These are phyloP conservation scores for Cyprinodon variegatus DNA, from an alignment of 2,113 vertebrate genomes.

Conservation along the genomic window DNA sequence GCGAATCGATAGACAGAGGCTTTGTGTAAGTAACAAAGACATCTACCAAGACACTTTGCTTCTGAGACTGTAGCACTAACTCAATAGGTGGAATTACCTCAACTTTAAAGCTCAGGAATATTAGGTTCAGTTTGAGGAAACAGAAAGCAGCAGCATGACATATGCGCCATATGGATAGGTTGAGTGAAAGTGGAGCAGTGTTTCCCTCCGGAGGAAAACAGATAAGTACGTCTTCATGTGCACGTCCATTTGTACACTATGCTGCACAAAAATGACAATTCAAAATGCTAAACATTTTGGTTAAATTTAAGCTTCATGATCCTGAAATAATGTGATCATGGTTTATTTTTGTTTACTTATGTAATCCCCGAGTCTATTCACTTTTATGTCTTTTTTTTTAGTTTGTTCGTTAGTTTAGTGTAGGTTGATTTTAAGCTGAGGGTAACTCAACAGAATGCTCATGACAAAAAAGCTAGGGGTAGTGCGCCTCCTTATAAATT, in stretches of 20 bases:
- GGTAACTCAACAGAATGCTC: neutral
- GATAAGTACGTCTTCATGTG: slow-evolving; percentile 46
- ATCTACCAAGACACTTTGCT: too few species aligned
- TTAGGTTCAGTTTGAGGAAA: slow-evolving; percentile 53
- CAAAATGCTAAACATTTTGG: neutral
- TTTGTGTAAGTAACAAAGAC: neutral
- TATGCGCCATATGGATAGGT: slow-evolving; percentile 64
- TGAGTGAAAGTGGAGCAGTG: slow-evolving; percentile 62
- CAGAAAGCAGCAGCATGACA: slow-evolving; percentile 45
- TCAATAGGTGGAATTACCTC: slow-evolving; percentile 2
- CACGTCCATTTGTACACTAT: slow-evolving; percentile 31
- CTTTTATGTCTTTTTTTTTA: neutral
- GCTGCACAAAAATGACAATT: slow-evolving; percentile 8
- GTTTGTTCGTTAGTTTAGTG: neutral
- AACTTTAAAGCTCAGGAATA: slow-evolving; percentile 22
- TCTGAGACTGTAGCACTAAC: neutral
- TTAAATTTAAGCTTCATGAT: slow-evolving; percentile 5
- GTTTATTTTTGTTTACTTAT: neutral
- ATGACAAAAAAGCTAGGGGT: neutral
- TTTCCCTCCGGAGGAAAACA: slow-evolving; percentile 70
- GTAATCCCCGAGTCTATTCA: neutral
- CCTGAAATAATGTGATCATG: slow-evolving; percentile 20
- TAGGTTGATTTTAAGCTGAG: neutral
- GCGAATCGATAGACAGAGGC: neutral
- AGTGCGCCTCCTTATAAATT: neutral